phyloP scores from a whole-genome alignment of 2,113 vertebrate genomes.

The Poeciliopsis turrubarensis region DNA sequence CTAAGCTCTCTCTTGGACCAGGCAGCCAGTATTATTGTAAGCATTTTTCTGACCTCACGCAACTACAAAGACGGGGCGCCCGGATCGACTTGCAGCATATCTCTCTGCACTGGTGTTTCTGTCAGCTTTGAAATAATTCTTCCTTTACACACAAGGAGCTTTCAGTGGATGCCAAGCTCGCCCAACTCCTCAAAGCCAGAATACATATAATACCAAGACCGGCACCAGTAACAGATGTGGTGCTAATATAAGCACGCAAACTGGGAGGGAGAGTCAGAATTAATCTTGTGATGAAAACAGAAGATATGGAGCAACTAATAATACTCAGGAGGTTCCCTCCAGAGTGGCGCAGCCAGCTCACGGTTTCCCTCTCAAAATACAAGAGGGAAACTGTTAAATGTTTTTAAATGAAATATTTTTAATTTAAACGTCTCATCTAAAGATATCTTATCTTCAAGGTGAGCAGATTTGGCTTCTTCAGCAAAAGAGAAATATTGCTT shows the following conservation, averaged over 20 bases:
- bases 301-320: constrained; percentile 39
- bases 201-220: constrained; percentile 48
- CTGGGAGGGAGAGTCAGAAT: constrained; percentile 7
- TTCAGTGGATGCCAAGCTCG: constrained; percentile 63
- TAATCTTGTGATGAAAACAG: constrained; percentile 36
- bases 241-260: constrained; percentile 48
- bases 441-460: constrained; percentile 6
- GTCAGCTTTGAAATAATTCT: constrained; percentile 62
- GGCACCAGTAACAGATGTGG: constrained; percentile 60
- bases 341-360: constrained; percentile 6
- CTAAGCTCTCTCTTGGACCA: constrained; percentile 51
- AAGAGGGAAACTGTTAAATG: too few species aligned
- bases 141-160: constrained; percentile 61
- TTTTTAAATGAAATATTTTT: neutral
- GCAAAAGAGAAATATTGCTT: constrained; percentile 12
- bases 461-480: constrained; percentile 13
- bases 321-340: constrained; percentile 19
- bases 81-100: constrained; percentile 35
- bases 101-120: constrained; percentile 50
- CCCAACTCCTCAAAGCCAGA: constrained; percentile 43
- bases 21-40: constrained; percentile 53
- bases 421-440: constrained; percentile 28
- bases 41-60: constrained; percentile 63
- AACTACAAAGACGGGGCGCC: constrained; percentile 43
- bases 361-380: constrained; percentile 1